Evolutionary conservation across 2,113 vertebrate species (phyloP).

Genomic region (Eulemur macaco): DNA sequence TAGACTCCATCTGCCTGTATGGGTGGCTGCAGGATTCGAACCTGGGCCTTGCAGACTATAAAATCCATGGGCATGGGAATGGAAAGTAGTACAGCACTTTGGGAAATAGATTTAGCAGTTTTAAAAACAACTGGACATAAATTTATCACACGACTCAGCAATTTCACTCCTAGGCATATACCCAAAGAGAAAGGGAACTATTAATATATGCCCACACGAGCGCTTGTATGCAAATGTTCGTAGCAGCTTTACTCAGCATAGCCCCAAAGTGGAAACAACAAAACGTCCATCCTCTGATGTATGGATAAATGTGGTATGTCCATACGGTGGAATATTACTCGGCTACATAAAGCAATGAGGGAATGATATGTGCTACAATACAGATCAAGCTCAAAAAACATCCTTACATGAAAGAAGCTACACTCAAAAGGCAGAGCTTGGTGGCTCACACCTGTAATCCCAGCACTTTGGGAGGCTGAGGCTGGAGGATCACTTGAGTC

Average conservation of each 20-base stretch:
- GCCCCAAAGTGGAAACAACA: background rate
- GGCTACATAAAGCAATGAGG: background rate
- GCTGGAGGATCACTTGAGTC: no score
- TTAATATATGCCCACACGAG: no score
- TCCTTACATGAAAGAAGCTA: background rate
- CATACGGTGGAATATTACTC: fast-evolving
- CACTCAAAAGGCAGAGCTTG: background rate
- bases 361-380: fast-evolving
- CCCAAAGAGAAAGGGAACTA: background rate
- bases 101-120: no score
- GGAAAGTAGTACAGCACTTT: background rate
- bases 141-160: background rate
- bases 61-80: fast-evolving
- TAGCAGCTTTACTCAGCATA: background rate
- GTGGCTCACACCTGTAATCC: no score
- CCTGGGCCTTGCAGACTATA: background rate
- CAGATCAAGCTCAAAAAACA: background rate
- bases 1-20: background rate
- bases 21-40: background rate
- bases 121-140: background rate
- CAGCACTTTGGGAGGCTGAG: no score
- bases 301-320: background rate
- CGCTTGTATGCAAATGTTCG: background rate
- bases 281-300: no score
- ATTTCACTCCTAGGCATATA: background rate